phyloP scores from a whole-genome alignment of 2,113 vertebrate genomes.

The Phoenicopterus ruber region DNA sequence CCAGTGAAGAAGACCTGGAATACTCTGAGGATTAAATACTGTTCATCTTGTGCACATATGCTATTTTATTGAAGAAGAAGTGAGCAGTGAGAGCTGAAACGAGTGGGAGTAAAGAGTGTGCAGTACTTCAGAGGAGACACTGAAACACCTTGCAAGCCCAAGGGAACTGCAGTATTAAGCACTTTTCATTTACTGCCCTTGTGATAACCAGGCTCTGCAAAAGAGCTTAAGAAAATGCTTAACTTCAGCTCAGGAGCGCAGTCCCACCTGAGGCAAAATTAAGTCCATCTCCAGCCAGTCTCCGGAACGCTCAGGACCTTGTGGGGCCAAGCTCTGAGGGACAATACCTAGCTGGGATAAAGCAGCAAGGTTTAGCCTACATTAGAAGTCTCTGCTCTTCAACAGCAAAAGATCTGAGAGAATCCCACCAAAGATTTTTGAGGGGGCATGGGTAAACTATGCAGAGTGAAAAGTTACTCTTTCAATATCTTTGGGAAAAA shows the following conservation, averaged over 20 bases:
- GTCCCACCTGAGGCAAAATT: not conserved
- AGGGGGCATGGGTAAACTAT: not conserved
- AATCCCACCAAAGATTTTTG: not conserved
- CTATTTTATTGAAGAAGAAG: not conserved
- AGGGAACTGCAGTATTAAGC: not conserved
- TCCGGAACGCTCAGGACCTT: not conserved
- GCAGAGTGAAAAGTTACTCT: not conserved
- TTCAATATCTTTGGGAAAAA: not conserved
- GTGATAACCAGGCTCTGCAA: not conserved
- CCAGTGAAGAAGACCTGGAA: not conserved
- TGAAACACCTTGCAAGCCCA: not conserved
- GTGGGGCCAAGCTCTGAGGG: not conserved
- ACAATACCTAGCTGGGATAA: not conserved
- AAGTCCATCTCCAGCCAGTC: not conserved
- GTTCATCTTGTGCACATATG: not conserved
- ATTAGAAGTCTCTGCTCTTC: not conserved
- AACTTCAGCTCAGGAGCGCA: not conserved
- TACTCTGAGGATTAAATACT: not conserved
- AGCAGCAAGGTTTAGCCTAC: not conserved
- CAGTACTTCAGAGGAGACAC: not conserved
- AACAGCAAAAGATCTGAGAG: not conserved
- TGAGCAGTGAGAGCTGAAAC: not conserved
- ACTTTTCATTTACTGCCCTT: not conserved
- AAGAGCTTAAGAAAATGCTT: not conserved
- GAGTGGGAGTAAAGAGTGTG: not conserved